These are phyloP conservation scores for Clarias pachynema DNA, from an alignment of 2,797 vertebrate species.

Conservation along the genomic window DNA sequence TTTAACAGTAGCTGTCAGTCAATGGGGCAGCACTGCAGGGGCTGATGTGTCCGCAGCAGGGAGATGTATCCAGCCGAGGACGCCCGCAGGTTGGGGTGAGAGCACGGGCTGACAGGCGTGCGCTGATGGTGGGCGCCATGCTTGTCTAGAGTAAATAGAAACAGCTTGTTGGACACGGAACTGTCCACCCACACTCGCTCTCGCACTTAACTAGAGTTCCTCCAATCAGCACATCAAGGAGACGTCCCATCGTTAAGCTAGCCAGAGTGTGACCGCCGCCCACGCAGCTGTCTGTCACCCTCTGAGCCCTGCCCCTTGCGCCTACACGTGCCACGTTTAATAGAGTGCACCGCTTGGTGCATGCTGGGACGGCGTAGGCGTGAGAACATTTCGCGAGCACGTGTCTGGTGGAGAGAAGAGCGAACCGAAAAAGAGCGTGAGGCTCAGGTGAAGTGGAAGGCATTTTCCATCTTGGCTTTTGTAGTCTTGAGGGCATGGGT, in stretches of 20 bases:
- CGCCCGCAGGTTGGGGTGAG: slow-evolving; percentile 37
- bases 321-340: slow-evolving; percentile 39
- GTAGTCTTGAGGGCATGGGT: slow-evolving; percentile 15
- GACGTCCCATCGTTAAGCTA: slow-evolving; percentile 42
- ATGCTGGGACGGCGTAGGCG: slow-evolving; percentile 58
- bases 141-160: slow-evolving; percentile 68
- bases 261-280: slow-evolving; percentile 41
- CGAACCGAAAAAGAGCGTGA: not conserved
- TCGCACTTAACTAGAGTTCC: slow-evolving; percentile 51
- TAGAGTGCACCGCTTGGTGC: slow-evolving; percentile 32
- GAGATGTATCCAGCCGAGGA: slow-evolving; percentile 30
- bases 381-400: slow-evolving; percentile 50
- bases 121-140: slow-evolving; percentile 44
- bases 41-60: slow-evolving; percentile 23
- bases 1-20: slow-evolving; percentile 48
- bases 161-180: slow-evolving; percentile 65
- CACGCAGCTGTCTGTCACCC: slow-evolving; percentile 45
- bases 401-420: slow-evolving; percentile 37
- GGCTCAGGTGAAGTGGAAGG: slow-evolving; percentile 25
- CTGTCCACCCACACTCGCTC: slow-evolving; percentile 71
- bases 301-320: slow-evolving; percentile 12
- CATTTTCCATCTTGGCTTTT: slow-evolving; percentile 5
- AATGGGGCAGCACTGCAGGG: slow-evolving; percentile 9
- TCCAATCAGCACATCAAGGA: slow-evolving; percentile 48
- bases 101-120: slow-evolving; percentile 43